Evolutionary conservation across 1,140 invertebrate genomes (phyloP).

Genomic region (Diuraphis noxia): DNA sequence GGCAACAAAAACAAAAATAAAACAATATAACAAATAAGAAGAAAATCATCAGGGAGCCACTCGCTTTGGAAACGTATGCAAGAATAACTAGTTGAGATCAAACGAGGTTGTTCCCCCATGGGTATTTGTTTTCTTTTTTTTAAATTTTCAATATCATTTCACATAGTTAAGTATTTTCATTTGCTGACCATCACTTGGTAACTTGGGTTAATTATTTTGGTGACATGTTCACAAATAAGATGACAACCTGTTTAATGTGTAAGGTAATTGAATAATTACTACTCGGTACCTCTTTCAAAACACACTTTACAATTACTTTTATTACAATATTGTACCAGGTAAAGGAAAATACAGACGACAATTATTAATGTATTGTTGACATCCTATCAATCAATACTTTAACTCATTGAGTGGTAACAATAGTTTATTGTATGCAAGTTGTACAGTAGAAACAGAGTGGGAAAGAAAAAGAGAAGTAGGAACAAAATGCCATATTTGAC

Average conservation of each 20-base stretch:
- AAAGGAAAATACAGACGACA: neutral
- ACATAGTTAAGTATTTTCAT: neutral
- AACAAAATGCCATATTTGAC: slow-evolving; percentile 42
- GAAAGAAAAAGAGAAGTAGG: slow-evolving; percentile 37
- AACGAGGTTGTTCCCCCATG: slow-evolving; percentile 46
- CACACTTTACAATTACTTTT: neutral
- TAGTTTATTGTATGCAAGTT: neutral
- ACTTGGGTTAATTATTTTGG: slow-evolving; percentile 29
- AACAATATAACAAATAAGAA: slow-evolving; percentile 14
- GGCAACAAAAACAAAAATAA: slow-evolving; percentile 29
- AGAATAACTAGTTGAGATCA: slow-evolving; percentile 53
- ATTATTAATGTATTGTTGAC: neutral
- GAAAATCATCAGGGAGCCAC: slow-evolving; percentile 46
- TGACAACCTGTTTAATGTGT: neutral
- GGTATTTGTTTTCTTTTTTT: neutral
- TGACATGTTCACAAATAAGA: neutral
- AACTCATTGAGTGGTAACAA: neutral
- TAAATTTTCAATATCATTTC: neutral
- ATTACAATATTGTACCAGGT: neutral
- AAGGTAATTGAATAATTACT: neutral
- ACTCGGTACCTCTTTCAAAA: neutral
- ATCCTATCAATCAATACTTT: neutral
- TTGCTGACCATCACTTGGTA: slow-evolving; percentile 42
- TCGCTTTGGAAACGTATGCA: slow-evolving; percentile 48
- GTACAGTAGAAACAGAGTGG: neutral